These are phyloP conservation scores for Alectoris magna DNA, from an alignment of 2,797 vertebrate genomes.

Conservation along the genomic window DNA sequence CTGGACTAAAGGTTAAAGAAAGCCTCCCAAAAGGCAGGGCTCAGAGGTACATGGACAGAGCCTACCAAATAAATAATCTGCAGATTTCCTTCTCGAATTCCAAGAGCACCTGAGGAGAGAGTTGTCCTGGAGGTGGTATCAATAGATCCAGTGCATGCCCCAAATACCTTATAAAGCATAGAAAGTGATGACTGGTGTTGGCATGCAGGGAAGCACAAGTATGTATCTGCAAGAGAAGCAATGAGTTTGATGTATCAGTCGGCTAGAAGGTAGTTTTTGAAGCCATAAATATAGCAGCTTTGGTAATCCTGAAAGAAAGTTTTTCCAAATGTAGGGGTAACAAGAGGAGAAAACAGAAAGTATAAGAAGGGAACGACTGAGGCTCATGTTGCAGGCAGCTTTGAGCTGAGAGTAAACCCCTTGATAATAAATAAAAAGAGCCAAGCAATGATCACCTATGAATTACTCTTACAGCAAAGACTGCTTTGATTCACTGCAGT, in stretches of 20 bases:
- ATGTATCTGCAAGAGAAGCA: background rate
- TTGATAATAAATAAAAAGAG: slow-evolving; percentile 21
- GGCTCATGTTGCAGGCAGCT: background rate
- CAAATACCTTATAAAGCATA: background rate
- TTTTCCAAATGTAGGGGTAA: background rate
- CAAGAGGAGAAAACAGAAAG: background rate
- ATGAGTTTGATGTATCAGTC: background rate
- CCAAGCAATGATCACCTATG: background rate
- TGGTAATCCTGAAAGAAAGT: background rate
- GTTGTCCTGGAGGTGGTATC: background rate
- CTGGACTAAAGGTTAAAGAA: slow-evolving; percentile 26
- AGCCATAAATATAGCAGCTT: background rate
- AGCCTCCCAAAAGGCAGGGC: background rate
- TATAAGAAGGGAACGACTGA: background rate
- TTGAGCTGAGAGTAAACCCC: background rate
- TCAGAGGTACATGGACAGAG: background rate
- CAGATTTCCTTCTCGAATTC: background rate
- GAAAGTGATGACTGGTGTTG: background rate
- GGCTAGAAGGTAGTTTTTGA: background rate
- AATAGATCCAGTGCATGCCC: background rate
- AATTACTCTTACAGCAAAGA: accelerated
- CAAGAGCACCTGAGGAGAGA: background rate
- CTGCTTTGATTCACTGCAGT: background rate
- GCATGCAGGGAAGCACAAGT: background rate
- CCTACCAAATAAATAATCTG: background rate